Percentiles rank a stretch among this genome's conserved stretches.
Evolutionary conservation across 2,113 vertebrate genomes (phyloP).

Genomic region (Myotis brandtii): DNA sequence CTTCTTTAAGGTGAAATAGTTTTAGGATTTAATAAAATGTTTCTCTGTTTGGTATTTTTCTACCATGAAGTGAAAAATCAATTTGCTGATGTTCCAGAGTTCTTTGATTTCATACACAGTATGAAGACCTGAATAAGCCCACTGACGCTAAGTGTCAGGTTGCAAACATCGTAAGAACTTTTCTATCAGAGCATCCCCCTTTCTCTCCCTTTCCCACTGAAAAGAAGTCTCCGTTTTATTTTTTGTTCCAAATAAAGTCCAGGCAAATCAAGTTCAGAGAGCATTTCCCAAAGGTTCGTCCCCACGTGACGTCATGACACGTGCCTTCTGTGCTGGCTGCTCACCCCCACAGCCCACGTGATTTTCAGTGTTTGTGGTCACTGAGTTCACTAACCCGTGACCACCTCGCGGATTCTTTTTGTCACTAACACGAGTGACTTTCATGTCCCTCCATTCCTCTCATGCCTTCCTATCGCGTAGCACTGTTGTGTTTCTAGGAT

Average conservation of each 20-base stretch:
- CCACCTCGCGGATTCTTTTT: background rate
- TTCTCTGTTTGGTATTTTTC: background rate
- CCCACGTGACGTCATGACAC: background rate
- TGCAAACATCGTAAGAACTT: background rate
- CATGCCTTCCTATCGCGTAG: constrained; percentile 73
- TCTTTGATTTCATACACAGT: background rate
- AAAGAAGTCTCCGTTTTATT: background rate
- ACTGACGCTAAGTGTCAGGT: background rate
- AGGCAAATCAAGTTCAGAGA: background rate
- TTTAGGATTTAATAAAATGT: background rate
- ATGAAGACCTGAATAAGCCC: background rate
- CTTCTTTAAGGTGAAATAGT: background rate
- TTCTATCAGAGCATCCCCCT: background rate
- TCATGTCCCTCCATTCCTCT: constrained; percentile 45
- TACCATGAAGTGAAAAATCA: background rate
- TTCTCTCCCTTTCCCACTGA: background rate
- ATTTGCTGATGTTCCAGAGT: background rate
- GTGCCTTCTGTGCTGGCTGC: background rate
- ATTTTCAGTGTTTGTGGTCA: background rate
- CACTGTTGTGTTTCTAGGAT: constrained; percentile 6
- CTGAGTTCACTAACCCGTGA: background rate
- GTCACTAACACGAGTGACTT: constrained; percentile 53
- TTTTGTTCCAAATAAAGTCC: background rate
- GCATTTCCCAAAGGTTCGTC: background rate
- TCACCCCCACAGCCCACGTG: background rate